Percentiles rank a stretch among this genome's conserved stretches.
Conservation (phyloP, 1,140 invertebrate genomes). For the Euwallacea similis region DNA sequence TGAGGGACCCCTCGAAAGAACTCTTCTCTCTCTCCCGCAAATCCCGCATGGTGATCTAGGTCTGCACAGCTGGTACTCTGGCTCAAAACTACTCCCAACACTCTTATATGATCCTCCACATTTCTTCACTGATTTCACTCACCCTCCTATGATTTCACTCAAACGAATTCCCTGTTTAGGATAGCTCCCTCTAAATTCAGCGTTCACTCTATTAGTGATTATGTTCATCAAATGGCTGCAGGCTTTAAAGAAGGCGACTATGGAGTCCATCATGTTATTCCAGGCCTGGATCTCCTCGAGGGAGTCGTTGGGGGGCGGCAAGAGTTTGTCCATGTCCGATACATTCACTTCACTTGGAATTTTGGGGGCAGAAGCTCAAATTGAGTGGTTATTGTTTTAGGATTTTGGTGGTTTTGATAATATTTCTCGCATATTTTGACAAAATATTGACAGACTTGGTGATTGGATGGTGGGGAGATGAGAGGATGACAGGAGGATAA, state of each 20-base stretch:
- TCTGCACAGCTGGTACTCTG: slow-evolving; percentile 20
- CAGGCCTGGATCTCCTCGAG: slow-evolving; percentile 38
- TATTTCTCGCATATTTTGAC: no score
- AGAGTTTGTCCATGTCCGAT: slow-evolving; percentile 12
- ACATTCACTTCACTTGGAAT: neutral
- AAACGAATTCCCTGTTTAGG: neutral
- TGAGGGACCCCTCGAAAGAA: neutral
- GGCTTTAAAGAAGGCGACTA: slow-evolving; percentile 39
- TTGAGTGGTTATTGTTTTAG: no score
- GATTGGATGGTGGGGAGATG: no score
- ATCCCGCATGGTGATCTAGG: slow-evolving; percentile 21
- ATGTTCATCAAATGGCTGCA: slow-evolving; percentile 38
- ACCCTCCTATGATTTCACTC: neutral
- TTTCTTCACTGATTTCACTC: slow-evolving; percentile 6
- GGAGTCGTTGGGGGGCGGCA: slow-evolving; percentile 21
- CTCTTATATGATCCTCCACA: slow-evolving; percentile 8
- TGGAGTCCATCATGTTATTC: slow-evolving; percentile 43
- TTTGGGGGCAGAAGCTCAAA: neutral
- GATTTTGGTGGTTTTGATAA: no score
- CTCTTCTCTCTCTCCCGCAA: neutral
- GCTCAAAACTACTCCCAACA: slow-evolving; percentile 16
- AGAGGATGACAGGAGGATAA: no score
- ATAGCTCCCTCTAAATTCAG: neutral
- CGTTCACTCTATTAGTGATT: slow-evolving; percentile 28
- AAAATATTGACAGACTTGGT: no score